Conservation (phyloP, 2,888 invertebrate species). For the Agrilus biguttatus region DNA sequence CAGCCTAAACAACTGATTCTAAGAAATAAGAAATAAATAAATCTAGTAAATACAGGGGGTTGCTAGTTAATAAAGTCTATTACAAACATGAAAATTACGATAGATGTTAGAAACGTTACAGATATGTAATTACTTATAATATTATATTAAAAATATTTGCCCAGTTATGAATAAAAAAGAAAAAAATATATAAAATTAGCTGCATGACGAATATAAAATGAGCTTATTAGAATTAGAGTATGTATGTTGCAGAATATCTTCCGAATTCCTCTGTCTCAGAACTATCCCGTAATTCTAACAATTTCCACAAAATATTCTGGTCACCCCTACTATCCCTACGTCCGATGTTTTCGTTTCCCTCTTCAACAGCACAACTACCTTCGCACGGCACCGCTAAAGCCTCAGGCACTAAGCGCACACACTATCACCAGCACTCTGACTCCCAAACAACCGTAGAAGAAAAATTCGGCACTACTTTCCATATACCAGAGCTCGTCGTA, state of each 20-base stretch:
- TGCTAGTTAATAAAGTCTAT: no score
- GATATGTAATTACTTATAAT: no score
- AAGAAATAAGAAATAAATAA: no score
- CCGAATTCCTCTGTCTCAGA: slow-evolving; percentile 41
- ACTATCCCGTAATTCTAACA: slow-evolving; percentile 39
- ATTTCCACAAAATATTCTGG: slow-evolving; percentile 33
- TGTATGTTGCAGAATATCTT: slow-evolving; percentile 44
- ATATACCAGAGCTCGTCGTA: slow-evolving; percentile 26
- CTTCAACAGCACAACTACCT: slow-evolving; percentile 19
- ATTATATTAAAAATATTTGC: no score
- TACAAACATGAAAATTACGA: no score
- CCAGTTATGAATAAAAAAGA: no score
- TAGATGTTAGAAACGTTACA: no score
- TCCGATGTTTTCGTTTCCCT: slow-evolving; percentile 48
- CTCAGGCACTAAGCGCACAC: slow-evolving; percentile 29
- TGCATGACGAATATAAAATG: no score
- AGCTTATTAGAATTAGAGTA: slow-evolving; percentile 6
- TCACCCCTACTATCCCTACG: slow-evolving; percentile 38
- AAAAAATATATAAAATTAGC: no score
- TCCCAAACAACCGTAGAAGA: slow-evolving; percentile 30
- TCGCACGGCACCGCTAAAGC: slow-evolving; percentile 26
- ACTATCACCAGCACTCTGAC: slow-evolving; percentile 16
- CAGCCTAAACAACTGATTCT: no score
- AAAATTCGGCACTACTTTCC: slow-evolving; percentile 30
- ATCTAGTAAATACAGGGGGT: no score